Conservation (phyloP, 2,113 vertebrate species). For the Malurus melanocephalus region DNA sequence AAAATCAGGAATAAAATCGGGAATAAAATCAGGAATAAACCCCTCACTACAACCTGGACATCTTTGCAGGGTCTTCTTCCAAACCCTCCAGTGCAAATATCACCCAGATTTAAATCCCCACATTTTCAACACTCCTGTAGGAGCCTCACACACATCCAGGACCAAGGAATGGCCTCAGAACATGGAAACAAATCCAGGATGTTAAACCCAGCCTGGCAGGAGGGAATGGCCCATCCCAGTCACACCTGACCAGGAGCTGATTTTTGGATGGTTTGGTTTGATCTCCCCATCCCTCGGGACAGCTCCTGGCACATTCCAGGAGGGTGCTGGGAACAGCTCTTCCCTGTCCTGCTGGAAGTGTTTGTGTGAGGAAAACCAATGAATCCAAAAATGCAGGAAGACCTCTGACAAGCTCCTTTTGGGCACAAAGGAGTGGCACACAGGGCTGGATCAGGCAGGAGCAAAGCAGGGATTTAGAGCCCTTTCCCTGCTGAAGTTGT, state of each 20-base stretch:
- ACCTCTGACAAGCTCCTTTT: background rate
- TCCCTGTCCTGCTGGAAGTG: background rate
- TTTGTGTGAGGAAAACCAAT: background rate
- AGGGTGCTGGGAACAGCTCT: too few species aligned
- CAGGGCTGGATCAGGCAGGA: background rate
- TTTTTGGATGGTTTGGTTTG: background rate
- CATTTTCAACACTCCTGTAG: background rate
- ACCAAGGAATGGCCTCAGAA: accelerated
- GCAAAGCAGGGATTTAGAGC: background rate
- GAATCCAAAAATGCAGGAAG: slow-evolving; percentile 13
- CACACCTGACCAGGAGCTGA: background rate
- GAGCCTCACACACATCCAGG: background rate
- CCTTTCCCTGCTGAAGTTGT: background rate
- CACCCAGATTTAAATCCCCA: background rate
- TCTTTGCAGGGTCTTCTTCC: background rate
- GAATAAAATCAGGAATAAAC: background rate
- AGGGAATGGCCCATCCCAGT: background rate
- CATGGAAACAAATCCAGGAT: background rate
- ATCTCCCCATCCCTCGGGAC: too few species aligned
- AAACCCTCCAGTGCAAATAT: accelerated
- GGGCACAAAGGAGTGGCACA: background rate
- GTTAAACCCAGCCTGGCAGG: background rate
- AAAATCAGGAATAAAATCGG: background rate
- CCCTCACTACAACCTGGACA: background rate
- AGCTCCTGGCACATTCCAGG: too few species aligned